phyloP scores from a whole-genome alignment of 2,888 invertebrate species.

The Oithona nana region DNA sequence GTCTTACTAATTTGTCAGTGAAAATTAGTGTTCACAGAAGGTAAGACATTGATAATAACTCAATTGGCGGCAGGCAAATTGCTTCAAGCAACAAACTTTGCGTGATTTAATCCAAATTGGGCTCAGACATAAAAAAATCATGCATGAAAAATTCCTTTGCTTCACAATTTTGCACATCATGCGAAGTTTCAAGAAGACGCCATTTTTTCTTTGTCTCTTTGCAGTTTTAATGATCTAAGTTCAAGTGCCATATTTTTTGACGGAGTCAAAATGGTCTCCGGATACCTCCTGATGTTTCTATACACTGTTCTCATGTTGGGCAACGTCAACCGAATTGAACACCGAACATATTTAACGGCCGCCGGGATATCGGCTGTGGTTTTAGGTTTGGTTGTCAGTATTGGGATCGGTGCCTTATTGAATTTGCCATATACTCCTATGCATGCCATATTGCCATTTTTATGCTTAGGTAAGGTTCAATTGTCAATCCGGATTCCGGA shows the following conservation, averaged over 20 bases:
- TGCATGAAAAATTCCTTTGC: background rate
- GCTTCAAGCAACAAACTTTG: no score
- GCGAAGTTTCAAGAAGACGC: background rate
- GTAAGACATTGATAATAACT: no score
- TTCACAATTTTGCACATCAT: background rate
- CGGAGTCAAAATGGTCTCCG: constrained; percentile 43
- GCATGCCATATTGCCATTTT: constrained; percentile 58
- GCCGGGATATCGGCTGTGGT: constrained; percentile 43
- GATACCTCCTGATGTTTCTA: constrained; percentile 48
- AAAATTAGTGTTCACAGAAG: background rate
- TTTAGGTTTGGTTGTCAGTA: constrained; percentile 48
- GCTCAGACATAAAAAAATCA: background rate
- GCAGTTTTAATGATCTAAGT: constrained; percentile 52
- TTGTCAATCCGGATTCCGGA: background rate
- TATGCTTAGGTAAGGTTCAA: constrained; percentile 41
- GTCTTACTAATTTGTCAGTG: background rate
- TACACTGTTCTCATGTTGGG: constrained; percentile 54
- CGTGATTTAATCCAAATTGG: no score
- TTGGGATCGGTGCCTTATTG: constrained; percentile 48
- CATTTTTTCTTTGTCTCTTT: constrained; percentile 13
- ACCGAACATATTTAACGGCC: constrained; percentile 28
- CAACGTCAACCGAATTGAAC: constrained; percentile 51
- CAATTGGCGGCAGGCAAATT: no score
- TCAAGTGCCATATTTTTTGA: constrained; percentile 50
- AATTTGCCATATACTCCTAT: constrained; percentile 58